These are phyloP conservation scores for Lota lota DNA, from an alignment of 2,113 vertebrate genomes.

Conservation along the genomic window DNA sequence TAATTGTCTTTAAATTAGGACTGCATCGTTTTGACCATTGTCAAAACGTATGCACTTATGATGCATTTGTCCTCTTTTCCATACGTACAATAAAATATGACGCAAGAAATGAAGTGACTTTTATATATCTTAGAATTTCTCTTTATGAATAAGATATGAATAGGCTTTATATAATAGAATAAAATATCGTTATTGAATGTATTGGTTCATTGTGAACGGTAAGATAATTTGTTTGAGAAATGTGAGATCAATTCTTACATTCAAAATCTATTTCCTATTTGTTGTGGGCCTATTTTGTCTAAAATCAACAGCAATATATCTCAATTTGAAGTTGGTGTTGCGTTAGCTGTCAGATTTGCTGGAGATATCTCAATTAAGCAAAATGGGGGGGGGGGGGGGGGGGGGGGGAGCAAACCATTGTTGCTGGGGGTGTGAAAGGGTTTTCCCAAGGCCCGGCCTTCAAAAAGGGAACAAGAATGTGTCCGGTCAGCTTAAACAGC, in stretches of 20 bases:
- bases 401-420: conserved; percentile 57
- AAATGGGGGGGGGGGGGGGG: conserved; percentile 35
- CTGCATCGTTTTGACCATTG: neutral
- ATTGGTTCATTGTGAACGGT: neutral
- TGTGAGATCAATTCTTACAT: conserved; percentile 16
- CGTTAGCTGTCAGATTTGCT: conserved; percentile 72
- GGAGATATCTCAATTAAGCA: conserved; percentile 79
- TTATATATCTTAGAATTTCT: neutral
- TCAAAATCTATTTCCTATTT: conserved; percentile 13
- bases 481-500: conserved; percentile 75
- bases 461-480: conserved; percentile 67
- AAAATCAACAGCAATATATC: conserved; percentile 25
- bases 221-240: neutral
- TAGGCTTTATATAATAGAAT: neutral
- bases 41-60: conserved; percentile 24
- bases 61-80: neutral
- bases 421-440: conserved; percentile 65
- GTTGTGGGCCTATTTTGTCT: conserved; percentile 15
- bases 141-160: neutral
- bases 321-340: conserved; percentile 29
- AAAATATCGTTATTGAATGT: neutral
- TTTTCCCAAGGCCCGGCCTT: conserved; percentile 64
- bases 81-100: neutral
- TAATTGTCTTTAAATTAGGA: conserved; percentile 25
- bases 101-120: neutral